A percentile compares a stretch with the other conserved stretches of the same genome.
phyloP scores from a whole-genome alignment of 2,888 invertebrate species.

The Geophilus truncorum region DNA sequence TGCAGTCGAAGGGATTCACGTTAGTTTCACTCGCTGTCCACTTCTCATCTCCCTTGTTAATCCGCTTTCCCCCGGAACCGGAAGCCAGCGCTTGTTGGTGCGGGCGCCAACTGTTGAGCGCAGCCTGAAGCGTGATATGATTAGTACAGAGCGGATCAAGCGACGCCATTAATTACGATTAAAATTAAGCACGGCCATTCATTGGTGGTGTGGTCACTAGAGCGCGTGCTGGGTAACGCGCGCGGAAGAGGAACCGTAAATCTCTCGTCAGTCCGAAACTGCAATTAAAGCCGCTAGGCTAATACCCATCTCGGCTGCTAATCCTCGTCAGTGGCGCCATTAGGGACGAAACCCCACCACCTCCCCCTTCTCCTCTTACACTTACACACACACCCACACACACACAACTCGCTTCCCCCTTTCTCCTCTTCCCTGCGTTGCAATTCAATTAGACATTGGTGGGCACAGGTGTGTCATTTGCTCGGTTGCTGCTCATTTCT shows the following conservation, averaged over 20 bases:
- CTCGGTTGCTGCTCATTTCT: background rate
- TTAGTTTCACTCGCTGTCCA: conserved; percentile 52
- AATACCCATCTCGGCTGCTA: conserved; percentile 13
- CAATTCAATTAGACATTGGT: background rate
- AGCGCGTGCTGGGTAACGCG: background rate
- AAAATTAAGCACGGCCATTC: conserved; percentile 31
- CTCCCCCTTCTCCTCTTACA: too few species aligned
- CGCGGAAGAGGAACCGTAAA: background rate
- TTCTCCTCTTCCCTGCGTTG: background rate
- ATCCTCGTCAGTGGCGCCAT: conserved; percentile 10
- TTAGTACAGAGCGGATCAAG: background rate
- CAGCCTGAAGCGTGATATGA: background rate
- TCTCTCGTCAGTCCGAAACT: background rate
- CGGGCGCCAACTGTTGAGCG: background rate
- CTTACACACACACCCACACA: too few species aligned
- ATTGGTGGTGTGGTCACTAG: background rate
- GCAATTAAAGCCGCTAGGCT: background rate
- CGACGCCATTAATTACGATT: conserved; percentile 33
- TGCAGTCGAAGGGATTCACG: conserved; percentile 71
- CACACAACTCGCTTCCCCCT: background rate
- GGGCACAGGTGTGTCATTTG: background rate
- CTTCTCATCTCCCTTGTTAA: background rate
- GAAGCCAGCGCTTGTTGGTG: background rate
- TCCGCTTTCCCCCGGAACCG: background rate
- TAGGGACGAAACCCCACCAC: background rate